Evolutionary conservation across 92 coral and sea anemone species (phyloP).

Genomic region (Epizoanthus illoricatus): DNA sequence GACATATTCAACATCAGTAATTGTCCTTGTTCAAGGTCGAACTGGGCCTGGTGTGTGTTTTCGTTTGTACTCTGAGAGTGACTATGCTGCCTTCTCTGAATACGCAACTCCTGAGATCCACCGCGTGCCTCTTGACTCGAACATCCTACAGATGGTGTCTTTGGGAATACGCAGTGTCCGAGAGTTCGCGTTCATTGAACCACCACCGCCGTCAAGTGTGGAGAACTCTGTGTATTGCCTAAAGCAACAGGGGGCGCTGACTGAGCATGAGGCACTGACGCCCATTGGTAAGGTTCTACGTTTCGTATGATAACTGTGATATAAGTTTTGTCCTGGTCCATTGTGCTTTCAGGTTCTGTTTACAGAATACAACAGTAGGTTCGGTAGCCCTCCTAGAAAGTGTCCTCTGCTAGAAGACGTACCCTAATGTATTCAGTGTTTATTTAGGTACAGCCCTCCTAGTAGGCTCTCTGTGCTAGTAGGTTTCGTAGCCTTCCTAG

Average conservation of each 20-base stretch:
- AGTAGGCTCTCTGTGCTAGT: too few relatives aligned
- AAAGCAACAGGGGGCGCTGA: conserved; percentile 93
- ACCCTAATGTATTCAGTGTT: too few relatives aligned
- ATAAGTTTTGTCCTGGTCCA: too few relatives aligned
- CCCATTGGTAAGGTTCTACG: conserved; percentile 52
- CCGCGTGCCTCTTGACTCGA: conserved; percentile 89
- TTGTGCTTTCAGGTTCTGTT: too few relatives aligned
- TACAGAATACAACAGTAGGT: too few relatives aligned
- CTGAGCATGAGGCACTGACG: conserved; percentile 74
- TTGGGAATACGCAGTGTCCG: conserved; percentile 89
- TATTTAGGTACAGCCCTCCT: too few relatives aligned
- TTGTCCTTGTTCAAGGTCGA: conserved; percentile 63
- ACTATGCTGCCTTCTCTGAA: conserved; percentile 94
- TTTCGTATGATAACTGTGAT: neutral
- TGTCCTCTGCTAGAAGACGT: too few relatives aligned
- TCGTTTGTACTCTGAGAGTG: conserved; percentile 89
- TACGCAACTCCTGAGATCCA: conserved; percentile 99
- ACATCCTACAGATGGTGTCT: conserved; percentile 91
- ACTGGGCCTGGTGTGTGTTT: conserved; percentile 99
- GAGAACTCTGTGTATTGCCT: conserved; percentile 89
- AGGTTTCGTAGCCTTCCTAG: too few relatives aligned
- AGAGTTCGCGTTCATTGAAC: conserved; percentile 91
- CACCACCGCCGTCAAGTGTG: conserved; percentile 89
- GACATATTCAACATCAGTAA: neutral
- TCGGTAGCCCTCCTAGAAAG: too few relatives aligned